Base-by-base conservation (phyloP, 2,888 invertebrate species). In the Dendrolimus houi region DNA sequence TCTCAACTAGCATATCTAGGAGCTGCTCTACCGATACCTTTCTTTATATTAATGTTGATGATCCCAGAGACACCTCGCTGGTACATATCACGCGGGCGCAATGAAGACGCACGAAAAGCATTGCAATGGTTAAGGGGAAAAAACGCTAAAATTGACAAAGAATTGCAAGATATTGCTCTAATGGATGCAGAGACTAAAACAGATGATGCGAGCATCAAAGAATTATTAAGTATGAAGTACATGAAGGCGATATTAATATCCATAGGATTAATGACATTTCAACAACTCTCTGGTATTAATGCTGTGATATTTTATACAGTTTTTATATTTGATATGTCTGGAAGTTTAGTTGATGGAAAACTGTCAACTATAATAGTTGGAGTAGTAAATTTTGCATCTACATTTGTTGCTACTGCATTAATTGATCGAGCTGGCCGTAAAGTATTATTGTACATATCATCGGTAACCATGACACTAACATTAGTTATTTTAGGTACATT, bases 301-400 rank as follows among this genome's bases (percentile, higher is more conserved):
- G 98, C 98, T 8, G 96, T 99, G 57, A 97, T 99, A 79, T 98
- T 98, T 87, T 98, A 98, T 77, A 97, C 98, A 0, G 96, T 96
- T 0, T 91, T 92, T 62, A 98, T 99, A 68, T 98, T 98, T 82
- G 85, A 95, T 87, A 93, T 94, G 82, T 95, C 98, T 12, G 97
- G 96, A 40, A 96, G 96, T 70, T 92, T 94, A 7, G 93, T 97
- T 58, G 94, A 96, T 71, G 93, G 94, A 67, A 94, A 96, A 76
- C 65, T 95, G 41, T 94, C 95, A 58, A 96, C 97, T 8, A 97
- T 97, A 57, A 95, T 98, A 66, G 95, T 98, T 1, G 98, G 97
- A 10, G 78, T 95, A 9, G 97, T 98, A 0, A 98, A 98, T 79
- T 96, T 98, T 75, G 88, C 93, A n/a, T 96, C 97, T 8, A 97